Base-by-base conservation (phyloP, 23 tunicate genomes). In the Trididemnum miniatum region DNA sequence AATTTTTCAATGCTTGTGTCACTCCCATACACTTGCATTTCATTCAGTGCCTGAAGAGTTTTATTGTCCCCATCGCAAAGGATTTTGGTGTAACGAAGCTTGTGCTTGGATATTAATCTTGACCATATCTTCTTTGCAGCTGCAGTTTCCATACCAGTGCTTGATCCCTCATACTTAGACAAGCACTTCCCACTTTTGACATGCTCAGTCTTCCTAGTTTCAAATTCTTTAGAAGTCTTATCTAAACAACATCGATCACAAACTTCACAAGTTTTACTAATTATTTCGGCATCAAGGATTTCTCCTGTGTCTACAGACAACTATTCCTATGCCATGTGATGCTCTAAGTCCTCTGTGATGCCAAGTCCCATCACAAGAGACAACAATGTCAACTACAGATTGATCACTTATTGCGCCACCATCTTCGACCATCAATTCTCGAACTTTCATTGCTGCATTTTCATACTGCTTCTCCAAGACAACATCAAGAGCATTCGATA, bases 331-430 rank as follows among this genome's bases (percentile, higher is more conserved):
- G 5, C 79, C 79, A 74, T 74, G 75, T 69, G 75, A 69, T 15
- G 36, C 29, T 69, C 31, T 30, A 37, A 73, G 24, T 28, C 79
- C 59, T 37, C 79, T 37, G 59, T 73, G 79, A 26, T 73, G 79
- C 79, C 79, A 73, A 5, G 79, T 73, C 31, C 79, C 79, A 73
- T 73, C 79, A 73, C 15, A 73, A 20, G 79, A 73, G 29, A 73
- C 79, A 37, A 31, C 30, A 20, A 73, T 59, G 18, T 73, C 79
- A 15, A 73, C 12, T 15, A 7, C 54, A 15, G 54, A 44, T 44
- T 9, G 15, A 7, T 62, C 30, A 9, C 23, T 62, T 9, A 62
- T 62, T 20, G 30, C 20, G 27, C 4, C 69, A 62, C 22, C 30
- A n/a, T 62, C 69, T 22, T 62, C 24, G 23, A 4, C 5, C 24